Conservation (phyloP, 2,888 invertebrate genomes). For the Tetheella fluctuosa region DNA sequence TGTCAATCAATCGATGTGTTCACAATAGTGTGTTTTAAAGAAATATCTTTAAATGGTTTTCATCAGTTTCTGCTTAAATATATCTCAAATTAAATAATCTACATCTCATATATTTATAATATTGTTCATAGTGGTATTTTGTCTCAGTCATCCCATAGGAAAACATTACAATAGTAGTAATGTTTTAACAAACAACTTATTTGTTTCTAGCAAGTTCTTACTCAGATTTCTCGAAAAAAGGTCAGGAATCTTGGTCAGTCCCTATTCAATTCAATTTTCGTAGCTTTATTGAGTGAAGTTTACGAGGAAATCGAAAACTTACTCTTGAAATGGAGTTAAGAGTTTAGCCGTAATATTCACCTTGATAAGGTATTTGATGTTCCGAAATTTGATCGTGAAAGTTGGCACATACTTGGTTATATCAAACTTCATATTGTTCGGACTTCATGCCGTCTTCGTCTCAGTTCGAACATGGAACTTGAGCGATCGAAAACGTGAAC, state of each 20-base stretch:
- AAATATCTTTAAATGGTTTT: too few relatives aligned
- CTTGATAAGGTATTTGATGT: background rate
- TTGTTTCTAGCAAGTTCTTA: background rate
- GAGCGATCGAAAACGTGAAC: background rate
- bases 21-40: too few relatives aligned
- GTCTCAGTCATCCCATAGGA: background rate
- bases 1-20: too few relatives aligned
- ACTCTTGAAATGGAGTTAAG: background rate
- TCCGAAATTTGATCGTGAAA: slow-evolving; percentile 33
- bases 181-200: background rate
- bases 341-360: background rate
- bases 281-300: background rate
- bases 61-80: too few relatives aligned
- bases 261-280: background rate
- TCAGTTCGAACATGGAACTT: slow-evolving; percentile 24
- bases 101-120: too few relatives aligned
- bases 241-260: background rate
- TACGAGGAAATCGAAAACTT: background rate
- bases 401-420: slow-evolving; percentile 30
- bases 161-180: background rate
- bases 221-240: background rate
- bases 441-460: slow-evolving; percentile 20
- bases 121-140: too few relatives aligned
- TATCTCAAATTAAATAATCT: too few relatives aligned
- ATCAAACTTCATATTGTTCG: slow-evolving; percentile 28